phyloP scores from a whole-genome alignment of 2,888 invertebrate genomes.

The Synanthedon myopaeformis region DNA sequence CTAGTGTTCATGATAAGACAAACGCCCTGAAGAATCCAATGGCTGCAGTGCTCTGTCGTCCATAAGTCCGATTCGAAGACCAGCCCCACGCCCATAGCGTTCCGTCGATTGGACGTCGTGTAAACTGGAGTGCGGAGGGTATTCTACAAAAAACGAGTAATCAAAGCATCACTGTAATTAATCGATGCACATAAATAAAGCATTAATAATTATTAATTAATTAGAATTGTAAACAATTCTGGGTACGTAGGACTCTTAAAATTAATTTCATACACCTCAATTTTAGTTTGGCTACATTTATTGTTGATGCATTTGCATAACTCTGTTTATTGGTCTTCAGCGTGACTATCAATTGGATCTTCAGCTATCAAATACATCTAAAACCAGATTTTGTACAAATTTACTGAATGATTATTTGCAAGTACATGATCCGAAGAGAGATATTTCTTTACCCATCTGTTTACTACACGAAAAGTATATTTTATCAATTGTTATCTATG shows the following conservation, averaged over 20 bases:
- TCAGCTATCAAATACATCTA: too few species aligned
- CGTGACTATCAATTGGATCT: too few species aligned
- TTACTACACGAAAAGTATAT: too few species aligned
- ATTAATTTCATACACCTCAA: not conserved
- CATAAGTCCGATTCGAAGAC: conserved; percentile 91
- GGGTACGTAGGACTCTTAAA: not conserved
- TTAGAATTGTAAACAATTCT: not conserved
- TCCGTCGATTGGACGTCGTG: conserved; percentile 85
- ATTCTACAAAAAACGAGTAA: conserved; percentile 68
- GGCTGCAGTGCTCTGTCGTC: conserved; percentile 85
- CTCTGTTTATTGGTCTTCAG: too few species aligned
- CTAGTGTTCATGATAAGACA: conserved; percentile 90
- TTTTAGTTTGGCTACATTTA: too few species aligned
- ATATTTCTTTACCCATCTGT: too few species aligned
- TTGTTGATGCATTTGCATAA: too few species aligned
- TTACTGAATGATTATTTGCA: too few species aligned
- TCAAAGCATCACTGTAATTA: conserved; percentile 1
- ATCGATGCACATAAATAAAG: not conserved
- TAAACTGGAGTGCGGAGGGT: conserved; percentile 91
- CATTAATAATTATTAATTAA: not conserved
- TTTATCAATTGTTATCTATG: too few species aligned
- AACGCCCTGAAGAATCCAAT: conserved; percentile 92
- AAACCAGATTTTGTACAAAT: too few species aligned
- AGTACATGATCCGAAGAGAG: too few species aligned
- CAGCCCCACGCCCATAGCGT: conserved; percentile 92